Evolutionary conservation across 2,888 invertebrate species (phyloP).

Genomic region (Macrophya annulata): DNA sequence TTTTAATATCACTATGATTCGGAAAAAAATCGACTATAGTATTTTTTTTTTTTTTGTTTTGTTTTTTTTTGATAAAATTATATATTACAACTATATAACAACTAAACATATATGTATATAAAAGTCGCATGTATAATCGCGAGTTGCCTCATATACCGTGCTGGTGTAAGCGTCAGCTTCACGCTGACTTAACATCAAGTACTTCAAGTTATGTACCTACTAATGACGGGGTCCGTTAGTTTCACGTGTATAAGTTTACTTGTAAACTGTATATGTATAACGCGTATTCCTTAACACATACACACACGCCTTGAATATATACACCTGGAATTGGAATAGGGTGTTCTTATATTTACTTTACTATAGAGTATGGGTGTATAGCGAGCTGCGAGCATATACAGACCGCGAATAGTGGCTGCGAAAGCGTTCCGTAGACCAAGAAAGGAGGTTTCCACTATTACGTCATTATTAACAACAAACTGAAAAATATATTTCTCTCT

Average conservation of each 20-base stretch:
- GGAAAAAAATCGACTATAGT: not conserved
- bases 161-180: constrained; percentile 42
- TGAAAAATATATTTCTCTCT: not conserved
- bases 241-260: not conserved
- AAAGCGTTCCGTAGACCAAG: constrained; percentile 10
- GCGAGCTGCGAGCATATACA: not conserved
- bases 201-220: constrained; percentile 21
- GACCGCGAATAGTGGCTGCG: not conserved
- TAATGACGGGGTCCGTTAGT: constrained; percentile 44
- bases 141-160: constrained; percentile 30
- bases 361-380: not conserved
- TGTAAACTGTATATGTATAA: not conserved
- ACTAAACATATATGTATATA: too few species aligned
- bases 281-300: not conserved
- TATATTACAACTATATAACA: too few species aligned
- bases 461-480: not conserved
- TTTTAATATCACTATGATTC: not conserved
- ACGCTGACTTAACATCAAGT: constrained; percentile 51
- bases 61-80: not conserved
- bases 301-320: not conserved
- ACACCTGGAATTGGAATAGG: not conserved
- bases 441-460: constrained; percentile 12
- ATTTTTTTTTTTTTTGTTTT: not conserved
- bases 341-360: constrained; percentile 19
- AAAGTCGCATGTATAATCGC: not conserved